Evolutionary conservation across 2,888 invertebrate genomes (phyloP).

Genomic region (Pseudococcus longispinus): DNA sequence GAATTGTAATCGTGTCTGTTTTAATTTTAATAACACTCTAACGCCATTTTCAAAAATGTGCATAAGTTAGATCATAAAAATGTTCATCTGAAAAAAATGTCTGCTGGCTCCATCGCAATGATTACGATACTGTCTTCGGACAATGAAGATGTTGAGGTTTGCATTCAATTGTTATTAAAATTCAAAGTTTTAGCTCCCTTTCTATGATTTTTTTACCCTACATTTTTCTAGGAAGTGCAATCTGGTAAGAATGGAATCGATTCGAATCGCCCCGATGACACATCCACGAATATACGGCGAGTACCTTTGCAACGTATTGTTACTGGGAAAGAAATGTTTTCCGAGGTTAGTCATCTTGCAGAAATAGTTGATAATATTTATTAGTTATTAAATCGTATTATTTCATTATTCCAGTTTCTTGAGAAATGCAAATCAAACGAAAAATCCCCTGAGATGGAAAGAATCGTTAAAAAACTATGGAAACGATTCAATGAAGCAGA

Average conservation of each 20-base stretch:
- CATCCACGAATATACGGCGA: background rate
- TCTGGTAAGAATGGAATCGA: background rate
- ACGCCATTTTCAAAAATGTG: too few relatives aligned
- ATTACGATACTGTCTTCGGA: slow-evolving; percentile 30
- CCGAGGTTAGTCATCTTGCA: background rate
- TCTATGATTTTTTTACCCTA: background rate
- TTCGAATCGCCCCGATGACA: background rate
- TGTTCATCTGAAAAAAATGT: background rate
- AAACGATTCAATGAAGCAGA: slow-evolving; percentile 9
- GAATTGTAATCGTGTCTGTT: too few relatives aligned
- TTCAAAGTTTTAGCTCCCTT: background rate
- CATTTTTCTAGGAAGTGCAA: background rate
- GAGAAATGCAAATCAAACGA: background rate
- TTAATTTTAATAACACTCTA: too few relatives aligned
- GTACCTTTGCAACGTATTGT: slow-evolving; percentile 4
- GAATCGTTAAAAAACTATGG: slow-evolving; percentile 8
- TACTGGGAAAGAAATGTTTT: slow-evolving; percentile 34
- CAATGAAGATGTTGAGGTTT: background rate
- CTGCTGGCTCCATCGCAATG: background rate
- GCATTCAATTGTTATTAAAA: background rate
- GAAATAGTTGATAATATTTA: background rate
- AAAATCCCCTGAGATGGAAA: background rate
- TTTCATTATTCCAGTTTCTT: background rate
- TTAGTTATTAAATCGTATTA: background rate
- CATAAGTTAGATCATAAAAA: too few relatives aligned